Base-by-base conservation (phyloP, 2,113 vertebrate species). In the Oryzias melastigma region DNA sequence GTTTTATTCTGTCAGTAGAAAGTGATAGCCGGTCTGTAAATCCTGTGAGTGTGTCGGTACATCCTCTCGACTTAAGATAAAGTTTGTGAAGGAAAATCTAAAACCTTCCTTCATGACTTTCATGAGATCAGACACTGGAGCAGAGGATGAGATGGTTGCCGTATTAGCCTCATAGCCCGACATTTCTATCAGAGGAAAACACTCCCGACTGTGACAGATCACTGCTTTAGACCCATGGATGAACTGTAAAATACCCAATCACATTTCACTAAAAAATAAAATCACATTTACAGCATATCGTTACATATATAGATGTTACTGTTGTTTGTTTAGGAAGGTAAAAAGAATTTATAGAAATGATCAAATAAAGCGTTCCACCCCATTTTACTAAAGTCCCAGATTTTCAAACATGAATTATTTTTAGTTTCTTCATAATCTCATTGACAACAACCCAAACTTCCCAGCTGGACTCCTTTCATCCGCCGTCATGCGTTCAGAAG, bases 21-120 rank as follows among this genome's bases (percentile, higher is more conserved):
- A 29, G 29, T 15, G 55, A n/a, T 14, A 14, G 58, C 25, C 17
- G 3, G 47, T 42, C 58, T 61, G 49, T 62, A 43, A 62, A 62
- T 52, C 60, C 35, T 41, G 15, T 14, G 15, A 49, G 42, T n/a
- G 58, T 41, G n/a, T 24, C 17, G 1, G 59, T 49, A 20, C 20
- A 22, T 61, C 35, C 19, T 50, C 47, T 52, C 35, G 20, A 16
- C 14, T 13, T 7, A 27, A 29, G 44, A 58, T 62, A 62, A 50
- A 43, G 19, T 52, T 51, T 62, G 19, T 18, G 59, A 24, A 43
- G 24, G 24, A 53, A 35, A 20, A 35, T 46, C 24, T 45, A 53
- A 35, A 63, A 35, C 40, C 20, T 14, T 10, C 41, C 22, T 19
- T 29, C 50, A 20, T 12, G 42, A 53, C 61, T 46, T 45, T 20